Evolutionary conservation across 2,113 vertebrate species (phyloP), one percentile per base, ranked within the genome.

Genomic region (Athene cunicularia): DNA sequence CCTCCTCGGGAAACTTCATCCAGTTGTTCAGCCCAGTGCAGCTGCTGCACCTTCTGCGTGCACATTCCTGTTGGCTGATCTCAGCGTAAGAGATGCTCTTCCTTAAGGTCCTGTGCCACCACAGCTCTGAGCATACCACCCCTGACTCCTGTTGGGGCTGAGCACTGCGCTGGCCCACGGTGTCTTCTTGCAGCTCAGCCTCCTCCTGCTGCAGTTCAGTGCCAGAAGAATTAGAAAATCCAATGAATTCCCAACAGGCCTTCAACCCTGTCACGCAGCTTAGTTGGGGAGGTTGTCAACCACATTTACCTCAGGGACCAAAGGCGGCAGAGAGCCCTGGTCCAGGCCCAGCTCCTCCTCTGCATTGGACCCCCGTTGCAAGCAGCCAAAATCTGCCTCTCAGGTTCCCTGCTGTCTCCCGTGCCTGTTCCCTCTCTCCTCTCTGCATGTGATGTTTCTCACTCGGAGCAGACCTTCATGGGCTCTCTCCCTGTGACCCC

Each of bases 91-190:
- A 66, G 32, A 32, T 43, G 28, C 11, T 73, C 14, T 93, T 62
- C 23, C 20, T 7, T 22, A 39, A 53, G 9, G 9, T 67, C 18
- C 19, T 28, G 22, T 63, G 49, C 35, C 14, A 8, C 7, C 21
- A 9, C 1, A 26, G 37, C 68, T 59, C n/a, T 68, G 41, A 82
- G 50, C 21, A 33, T 4, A 4, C 14, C 30, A 45, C 6, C 16
- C 43, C 93, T 86, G 41, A 45, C 37, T 92, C 24, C 50, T 70
- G 12, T 39, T 45, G 45, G 19, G 0, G 3, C n/a, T 53, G n/a
- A 81, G 41, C 28, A 47, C 0, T 1, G 0, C 24, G 9, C 21
- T 30, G 73, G 41, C 32, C n/a, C 1, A 0, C 2, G 4, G n/a
- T 55, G 12, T 53, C 63, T 80, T 45, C 41, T 77, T 71, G n/a